phyloP scores from a whole-genome alignment of 2,113 vertebrate genomes.

The Thalassoma bifasciatum region DNA sequence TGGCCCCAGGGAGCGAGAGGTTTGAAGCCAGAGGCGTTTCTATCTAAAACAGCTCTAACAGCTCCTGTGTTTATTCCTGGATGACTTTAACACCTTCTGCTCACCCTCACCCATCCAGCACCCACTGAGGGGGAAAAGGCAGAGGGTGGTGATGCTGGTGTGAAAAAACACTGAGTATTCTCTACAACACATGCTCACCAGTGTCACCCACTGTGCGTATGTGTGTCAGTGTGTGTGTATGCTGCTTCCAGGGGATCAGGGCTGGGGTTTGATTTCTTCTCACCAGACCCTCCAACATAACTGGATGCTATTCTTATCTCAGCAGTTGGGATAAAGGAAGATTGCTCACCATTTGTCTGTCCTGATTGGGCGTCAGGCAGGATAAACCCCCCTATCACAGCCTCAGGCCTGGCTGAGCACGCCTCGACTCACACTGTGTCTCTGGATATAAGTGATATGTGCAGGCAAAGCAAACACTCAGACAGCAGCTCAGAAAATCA shows the following conservation, averaged over 20 bases:
- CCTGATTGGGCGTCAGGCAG: slow-evolving; percentile 5
- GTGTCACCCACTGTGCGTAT: slow-evolving; percentile 6
- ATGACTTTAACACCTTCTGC: slow-evolving; percentile 60
- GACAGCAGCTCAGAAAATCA: too few relatives aligned
- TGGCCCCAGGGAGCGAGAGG: slow-evolving; percentile 37
- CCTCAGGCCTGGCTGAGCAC: slow-evolving; percentile 3
- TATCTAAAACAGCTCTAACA: slow-evolving; percentile 59
- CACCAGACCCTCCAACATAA: slow-evolving; percentile 27
- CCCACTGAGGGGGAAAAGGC: slow-evolving; percentile 22
- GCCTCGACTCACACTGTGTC: neutral
- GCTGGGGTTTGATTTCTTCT: slow-evolving; percentile 8
- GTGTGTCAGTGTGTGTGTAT: slow-evolving; percentile 13
- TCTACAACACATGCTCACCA: slow-evolving; percentile 31
- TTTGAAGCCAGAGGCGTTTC: slow-evolving; percentile 54
- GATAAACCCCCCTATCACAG: neutral
- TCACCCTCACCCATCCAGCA: slow-evolving; percentile 15
- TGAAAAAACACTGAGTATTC: slow-evolving; percentile 45
- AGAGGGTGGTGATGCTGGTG: slow-evolving; percentile 18
- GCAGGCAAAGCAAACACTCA: neutral
- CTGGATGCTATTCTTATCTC: slow-evolving; percentile 38
- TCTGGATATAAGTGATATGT: slow-evolving; percentile 2
- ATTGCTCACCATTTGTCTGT: slow-evolving; percentile 16
- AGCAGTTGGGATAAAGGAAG: slow-evolving; percentile 23
- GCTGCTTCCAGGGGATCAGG: slow-evolving; percentile 1
- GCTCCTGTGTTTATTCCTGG: slow-evolving; percentile 63